Conservation (phyloP, 2,888 invertebrate genomes). For the Crepidodera aurea region DNA sequence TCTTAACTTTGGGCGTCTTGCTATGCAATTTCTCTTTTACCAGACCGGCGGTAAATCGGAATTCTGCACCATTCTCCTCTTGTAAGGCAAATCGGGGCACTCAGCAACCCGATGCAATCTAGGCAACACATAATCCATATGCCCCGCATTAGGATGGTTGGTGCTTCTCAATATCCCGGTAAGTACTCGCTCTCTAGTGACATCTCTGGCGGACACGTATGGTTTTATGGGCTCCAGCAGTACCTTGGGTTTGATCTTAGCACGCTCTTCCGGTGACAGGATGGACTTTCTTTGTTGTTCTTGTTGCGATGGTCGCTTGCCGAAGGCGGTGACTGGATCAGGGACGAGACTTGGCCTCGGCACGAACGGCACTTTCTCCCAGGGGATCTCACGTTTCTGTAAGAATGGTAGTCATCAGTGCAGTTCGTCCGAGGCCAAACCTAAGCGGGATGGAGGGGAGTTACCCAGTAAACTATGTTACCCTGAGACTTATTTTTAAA, state of each 20-base stretch:
- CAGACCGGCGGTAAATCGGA: constrained; percentile 54
- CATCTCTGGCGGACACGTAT: constrained; percentile 74
- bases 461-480: background rate
- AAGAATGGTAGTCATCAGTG: constrained; percentile 47
- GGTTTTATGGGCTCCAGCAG: constrained; percentile 71
- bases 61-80: constrained; percentile 64
- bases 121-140: constrained; percentile 72
- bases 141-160: constrained; percentile 63
- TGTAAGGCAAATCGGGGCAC: constrained; percentile 61
- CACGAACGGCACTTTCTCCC: constrained; percentile 89
- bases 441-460: constrained; percentile 9
- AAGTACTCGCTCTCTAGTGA: constrained; percentile 71
- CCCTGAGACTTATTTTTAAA: background rate
- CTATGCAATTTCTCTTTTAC: constrained; percentile 35
- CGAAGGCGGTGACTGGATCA: constrained; percentile 86
- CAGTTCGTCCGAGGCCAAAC: constrained; percentile 55
- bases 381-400: constrained; percentile 72
- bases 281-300: constrained; percentile 58
- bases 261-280: constrained; percentile 67
- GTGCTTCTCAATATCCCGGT: constrained; percentile 68
- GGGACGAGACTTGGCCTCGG: constrained; percentile 85
- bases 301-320: constrained; percentile 65
- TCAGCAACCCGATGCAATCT: constrained; percentile 66
- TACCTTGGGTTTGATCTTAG: constrained; percentile 70
- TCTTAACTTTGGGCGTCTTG: too few relatives aligned